Percentiles rank a stretch among this genome's conserved stretches.
Evolutionary conservation across 2,113 vertebrate genomes (phyloP).

Genomic region (Bufo bufo): DNA sequence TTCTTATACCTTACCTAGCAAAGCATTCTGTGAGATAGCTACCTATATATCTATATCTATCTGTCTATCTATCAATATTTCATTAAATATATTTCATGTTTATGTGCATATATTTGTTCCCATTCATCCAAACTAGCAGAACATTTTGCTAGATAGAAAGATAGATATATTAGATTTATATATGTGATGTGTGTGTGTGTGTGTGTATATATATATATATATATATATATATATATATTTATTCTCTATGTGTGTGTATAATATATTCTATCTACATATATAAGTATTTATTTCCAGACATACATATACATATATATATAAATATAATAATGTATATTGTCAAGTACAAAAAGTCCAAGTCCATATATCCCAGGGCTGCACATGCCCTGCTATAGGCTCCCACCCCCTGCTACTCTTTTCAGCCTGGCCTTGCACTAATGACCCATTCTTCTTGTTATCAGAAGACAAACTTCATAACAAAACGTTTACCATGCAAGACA

Average conservation of each 20-base stretch:
- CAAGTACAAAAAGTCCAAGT: not conserved
- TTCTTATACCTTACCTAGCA: not conserved
- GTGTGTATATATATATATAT: not conserved
- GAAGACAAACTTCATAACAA: slow-evolving; percentile 74
- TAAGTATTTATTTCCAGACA: not conserved
- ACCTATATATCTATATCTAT: not conserved
- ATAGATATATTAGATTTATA: not conserved
- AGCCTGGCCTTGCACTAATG: slow-evolving; percentile 40
- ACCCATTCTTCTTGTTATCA: slow-evolving; percentile 65
- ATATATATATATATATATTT: not conserved
- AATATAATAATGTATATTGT: not conserved
- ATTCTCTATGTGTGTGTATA: not conserved
- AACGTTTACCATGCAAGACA: slow-evolving; percentile 76
- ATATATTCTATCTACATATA: not conserved
- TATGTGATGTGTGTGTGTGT: not conserved
- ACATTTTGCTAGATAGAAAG: not conserved
- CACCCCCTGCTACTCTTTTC: slow-evolving; percentile 25
- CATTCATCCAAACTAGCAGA: too few species aligned
- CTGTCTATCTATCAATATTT: not conserved
- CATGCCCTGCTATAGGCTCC: not conserved
- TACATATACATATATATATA: not conserved
- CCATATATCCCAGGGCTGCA: not conserved
- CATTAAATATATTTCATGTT: too few species aligned
- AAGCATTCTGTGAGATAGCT: not conserved
- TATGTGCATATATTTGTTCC: too few species aligned